Percentiles rank a stretch among this genome's conserved stretches.
These are phyloP conservation scores for Cepaea hortensis DNA, from an alignment of 2,888 invertebrate species.

Conservation along the genomic window DNA sequence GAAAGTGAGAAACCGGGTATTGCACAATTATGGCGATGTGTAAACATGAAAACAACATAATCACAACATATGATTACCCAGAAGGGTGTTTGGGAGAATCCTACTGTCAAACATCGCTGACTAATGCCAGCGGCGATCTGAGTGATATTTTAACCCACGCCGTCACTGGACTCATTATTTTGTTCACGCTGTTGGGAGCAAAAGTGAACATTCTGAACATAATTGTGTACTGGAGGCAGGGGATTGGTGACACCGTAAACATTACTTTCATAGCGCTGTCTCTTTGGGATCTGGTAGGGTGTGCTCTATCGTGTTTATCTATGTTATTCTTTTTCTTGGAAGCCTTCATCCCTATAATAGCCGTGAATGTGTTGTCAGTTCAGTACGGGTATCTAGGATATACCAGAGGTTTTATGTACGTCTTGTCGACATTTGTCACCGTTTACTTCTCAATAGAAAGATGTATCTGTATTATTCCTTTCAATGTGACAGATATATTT, in stretches of 20 bases:
- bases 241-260: not conserved
- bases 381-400: not conserved
- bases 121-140: too few relatives aligned
- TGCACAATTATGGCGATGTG: too few relatives aligned
- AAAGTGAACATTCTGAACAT: constrained; percentile 5
- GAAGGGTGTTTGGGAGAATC: too few relatives aligned
- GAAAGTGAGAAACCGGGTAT: too few relatives aligned
- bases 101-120: too few relatives aligned
- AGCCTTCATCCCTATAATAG: not conserved
- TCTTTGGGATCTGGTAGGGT: not conserved
- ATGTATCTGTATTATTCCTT: constrained; percentile 7
- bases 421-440: not conserved
- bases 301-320: not conserved
- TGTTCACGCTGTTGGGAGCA: not conserved
- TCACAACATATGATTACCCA: too few relatives aligned
- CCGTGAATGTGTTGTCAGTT: not conserved
- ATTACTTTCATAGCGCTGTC: not conserved
- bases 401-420: constrained; percentile 8
- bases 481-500: constrained; percentile 12
- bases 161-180: not conserved
- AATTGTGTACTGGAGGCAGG: constrained; percentile 3
- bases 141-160: too few relatives aligned
- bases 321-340: not conserved
- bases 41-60: too few relatives aligned
- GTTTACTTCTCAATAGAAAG: constrained; percentile 9